phyloP scores from a whole-genome alignment of 1,140 invertebrate species.

The Diplogasteroides magnus region DNA sequence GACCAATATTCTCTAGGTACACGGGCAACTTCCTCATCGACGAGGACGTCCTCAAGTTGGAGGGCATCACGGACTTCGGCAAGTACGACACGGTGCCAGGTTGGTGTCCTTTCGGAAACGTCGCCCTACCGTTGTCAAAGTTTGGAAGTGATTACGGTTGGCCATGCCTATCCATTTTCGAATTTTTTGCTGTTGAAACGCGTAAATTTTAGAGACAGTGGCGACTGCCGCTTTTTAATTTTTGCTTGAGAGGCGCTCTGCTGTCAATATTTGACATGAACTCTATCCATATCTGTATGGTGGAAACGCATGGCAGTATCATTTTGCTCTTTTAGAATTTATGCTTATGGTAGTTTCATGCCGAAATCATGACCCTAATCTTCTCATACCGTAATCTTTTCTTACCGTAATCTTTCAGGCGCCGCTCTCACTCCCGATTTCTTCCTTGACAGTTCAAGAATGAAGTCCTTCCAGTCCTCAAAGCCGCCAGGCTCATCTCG shows the following conservation, averaged over 20 bases:
- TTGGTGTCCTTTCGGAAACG: conserved; percentile 60
- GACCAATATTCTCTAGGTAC: conserved; percentile 44
- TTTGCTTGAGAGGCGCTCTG: too few relatives aligned
- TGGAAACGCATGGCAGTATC: too few relatives aligned
- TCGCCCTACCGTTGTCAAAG: too few relatives aligned
- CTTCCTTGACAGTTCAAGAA: conserved; percentile 40
- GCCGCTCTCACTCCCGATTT: conserved; percentile 69
- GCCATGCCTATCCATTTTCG: too few relatives aligned
- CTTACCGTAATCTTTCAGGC: conserved; percentile 20
- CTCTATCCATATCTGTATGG: too few relatives aligned
- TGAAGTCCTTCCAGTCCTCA: too few relatives aligned
- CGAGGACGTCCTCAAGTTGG: conserved; percentile 75
- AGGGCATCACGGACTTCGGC: conserved; percentile 76
- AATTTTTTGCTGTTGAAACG: too few relatives aligned
- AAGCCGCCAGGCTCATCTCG: too few relatives aligned
- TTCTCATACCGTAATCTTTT: background rate
- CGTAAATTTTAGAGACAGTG: too few relatives aligned
- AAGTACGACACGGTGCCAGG: conserved; percentile 78
- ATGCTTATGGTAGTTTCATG: conserved; percentile 3
- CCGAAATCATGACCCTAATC: too few relatives aligned
- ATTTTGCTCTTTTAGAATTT: conserved; percentile 34
- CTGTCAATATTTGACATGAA: too few relatives aligned
- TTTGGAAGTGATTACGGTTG: too few relatives aligned
- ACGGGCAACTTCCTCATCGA: conserved; percentile 92
- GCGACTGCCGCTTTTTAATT: background rate